These are phyloP conservation scores for Chanos chanos DNA, from an alignment of 2,797 vertebrate species.

Conservation along the genomic window DNA sequence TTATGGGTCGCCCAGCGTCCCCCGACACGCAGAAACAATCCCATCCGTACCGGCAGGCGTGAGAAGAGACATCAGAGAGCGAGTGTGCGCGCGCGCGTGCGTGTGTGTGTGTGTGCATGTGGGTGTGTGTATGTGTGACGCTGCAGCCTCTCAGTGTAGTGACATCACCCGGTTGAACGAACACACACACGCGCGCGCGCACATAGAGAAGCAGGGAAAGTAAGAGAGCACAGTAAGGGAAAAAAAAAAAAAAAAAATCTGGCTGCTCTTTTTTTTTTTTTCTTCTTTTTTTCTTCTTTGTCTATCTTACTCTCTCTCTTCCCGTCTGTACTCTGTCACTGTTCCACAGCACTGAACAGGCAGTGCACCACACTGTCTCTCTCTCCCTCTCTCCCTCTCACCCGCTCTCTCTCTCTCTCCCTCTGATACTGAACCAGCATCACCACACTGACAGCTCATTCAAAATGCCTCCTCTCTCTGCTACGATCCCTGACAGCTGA, in stretches of 20 bases:
- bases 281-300: background rate
- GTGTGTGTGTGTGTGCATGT: constrained; percentile 22
- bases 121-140: constrained; percentile 30
- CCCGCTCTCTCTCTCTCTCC: constrained; percentile 16
- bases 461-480: constrained; percentile 47
- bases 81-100: constrained; percentile 58
- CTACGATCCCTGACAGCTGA: constrained; percentile 50
- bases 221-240: background rate
- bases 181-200: constrained; percentile 7
- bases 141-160: constrained; percentile 73
- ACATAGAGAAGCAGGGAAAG: constrained; percentile 8
- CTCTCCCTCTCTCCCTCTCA: background rate
- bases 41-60: constrained; percentile 65
- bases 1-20: constrained; percentile 72
- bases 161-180: constrained; percentile 70
- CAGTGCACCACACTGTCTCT: constrained; percentile 30
- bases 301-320: constrained; percentile 15
- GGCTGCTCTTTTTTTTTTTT: too few relatives aligned
- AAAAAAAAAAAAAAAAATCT: too few relatives aligned
- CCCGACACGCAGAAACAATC: constrained; percentile 58
- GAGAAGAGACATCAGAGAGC: background rate
- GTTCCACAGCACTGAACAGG: constrained; percentile 51
- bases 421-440: constrained; percentile 60
- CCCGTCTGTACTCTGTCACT: constrained; percentile 30
- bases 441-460: constrained; percentile 59